Evolutionary conservation across 2,888 invertebrate genomes (phyloP).

Genomic region (Byasa hedistus): DNA sequence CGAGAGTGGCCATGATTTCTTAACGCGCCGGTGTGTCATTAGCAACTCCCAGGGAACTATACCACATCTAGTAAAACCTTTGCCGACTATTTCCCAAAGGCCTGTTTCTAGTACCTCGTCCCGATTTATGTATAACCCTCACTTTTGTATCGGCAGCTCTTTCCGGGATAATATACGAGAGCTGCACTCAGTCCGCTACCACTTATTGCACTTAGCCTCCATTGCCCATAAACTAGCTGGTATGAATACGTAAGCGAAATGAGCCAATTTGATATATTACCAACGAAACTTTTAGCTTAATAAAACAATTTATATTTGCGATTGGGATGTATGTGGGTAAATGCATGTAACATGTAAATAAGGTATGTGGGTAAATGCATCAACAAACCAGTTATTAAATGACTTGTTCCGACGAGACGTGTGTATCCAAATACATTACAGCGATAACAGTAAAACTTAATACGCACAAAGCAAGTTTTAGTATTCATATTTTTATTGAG

Average conservation of each 20-base stretch:
- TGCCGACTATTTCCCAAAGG: conserved; percentile 28
- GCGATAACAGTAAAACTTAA: no score
- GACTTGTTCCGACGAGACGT: no score
- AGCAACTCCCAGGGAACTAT: no score
- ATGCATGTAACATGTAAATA: no score
- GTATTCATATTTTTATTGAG: no score
- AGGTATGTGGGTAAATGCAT: no score
- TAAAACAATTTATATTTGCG: conserved; percentile 1
- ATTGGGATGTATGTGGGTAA: no score
- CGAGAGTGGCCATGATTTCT: no score
- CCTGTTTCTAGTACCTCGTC: conserved; percentile 37
- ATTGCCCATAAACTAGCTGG: conserved; percentile 23
- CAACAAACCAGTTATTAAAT: no score
- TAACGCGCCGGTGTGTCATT: no score
- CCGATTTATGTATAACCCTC: conserved; percentile 51
- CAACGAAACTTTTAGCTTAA: not conserved
- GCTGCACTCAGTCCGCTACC: conserved; percentile 34
- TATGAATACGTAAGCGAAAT: conserved; percentile 18
- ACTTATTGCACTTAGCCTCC: conserved; percentile 42
- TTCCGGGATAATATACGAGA: conserved; percentile 48
- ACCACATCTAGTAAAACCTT: conserved; percentile 30
- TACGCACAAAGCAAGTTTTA: no score
- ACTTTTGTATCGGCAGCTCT: conserved; percentile 46
- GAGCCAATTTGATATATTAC: conserved; percentile 9
- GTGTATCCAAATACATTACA: no score